Percentiles rank a stretch among this genome's conserved stretches.
Evolutionary conservation across 2,797 vertebrate genomes (phyloP).

Genomic region (Poliocrania exsul): DNA sequence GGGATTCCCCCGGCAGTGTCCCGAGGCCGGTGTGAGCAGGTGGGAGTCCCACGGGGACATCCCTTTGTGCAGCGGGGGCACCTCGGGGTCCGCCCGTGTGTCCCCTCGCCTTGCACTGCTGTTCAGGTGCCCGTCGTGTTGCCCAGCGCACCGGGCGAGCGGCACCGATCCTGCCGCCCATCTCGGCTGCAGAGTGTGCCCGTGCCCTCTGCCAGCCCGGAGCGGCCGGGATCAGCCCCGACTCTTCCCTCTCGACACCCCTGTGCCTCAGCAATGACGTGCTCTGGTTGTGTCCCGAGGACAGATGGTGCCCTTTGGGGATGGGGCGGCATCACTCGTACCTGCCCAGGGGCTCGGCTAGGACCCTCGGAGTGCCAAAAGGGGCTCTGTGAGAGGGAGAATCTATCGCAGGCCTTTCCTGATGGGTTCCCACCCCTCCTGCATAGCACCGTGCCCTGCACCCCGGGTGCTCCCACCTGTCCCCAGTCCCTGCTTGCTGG

Average conservation of each 20-base stretch:
- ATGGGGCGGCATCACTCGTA: background rate
- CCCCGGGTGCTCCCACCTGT: background rate
- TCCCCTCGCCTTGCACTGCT: fast-evolving
- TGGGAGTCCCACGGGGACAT: background rate
- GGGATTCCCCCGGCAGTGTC: background rate
- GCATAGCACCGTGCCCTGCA: fast-evolving
- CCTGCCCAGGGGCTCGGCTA: background rate
- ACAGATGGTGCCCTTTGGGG: background rate
- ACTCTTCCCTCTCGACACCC: too few species aligned
- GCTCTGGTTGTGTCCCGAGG: background rate
- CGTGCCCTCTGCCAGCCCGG: background rate
- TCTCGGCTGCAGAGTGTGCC: background rate
- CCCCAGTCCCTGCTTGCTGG: background rate
- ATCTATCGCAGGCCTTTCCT: background rate
- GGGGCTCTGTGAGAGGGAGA: background rate
- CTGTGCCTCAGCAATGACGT: background rate
- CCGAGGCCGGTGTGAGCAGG: background rate
- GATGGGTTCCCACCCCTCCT: background rate
- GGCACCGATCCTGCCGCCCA: background rate
- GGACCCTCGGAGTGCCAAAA: fast-evolving
- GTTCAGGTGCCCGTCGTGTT: fast-evolving
- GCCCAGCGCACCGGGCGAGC: background rate
- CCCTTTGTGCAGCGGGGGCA: fast-evolving
- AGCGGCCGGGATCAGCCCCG: background rate
- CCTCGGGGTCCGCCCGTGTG: too few species aligned